These are phyloP conservation scores for Prionailurus bengalensis DNA, from an alignment of 2,113 vertebrate genomes.

Conservation along the genomic window DNA sequence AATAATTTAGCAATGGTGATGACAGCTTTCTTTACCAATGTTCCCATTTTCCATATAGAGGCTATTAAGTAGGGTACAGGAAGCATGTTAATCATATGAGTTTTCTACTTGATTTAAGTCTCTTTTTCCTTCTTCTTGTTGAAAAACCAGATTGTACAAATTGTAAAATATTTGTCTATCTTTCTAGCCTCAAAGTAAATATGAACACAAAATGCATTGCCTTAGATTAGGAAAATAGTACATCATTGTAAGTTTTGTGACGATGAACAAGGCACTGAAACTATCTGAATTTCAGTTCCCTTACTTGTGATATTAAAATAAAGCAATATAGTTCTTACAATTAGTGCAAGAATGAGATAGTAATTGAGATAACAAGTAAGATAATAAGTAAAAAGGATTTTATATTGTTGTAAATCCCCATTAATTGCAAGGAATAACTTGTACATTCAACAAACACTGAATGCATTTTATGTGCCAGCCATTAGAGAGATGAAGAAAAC, in stretches of 20 bases:
- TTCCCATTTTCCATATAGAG: background rate
- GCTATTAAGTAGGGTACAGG: background rate
- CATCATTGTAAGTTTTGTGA: background rate
- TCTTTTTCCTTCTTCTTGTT: background rate
- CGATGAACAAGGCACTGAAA: background rate
- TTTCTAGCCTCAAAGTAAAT: background rate
- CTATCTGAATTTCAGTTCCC: background rate
- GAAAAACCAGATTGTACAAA: background rate
- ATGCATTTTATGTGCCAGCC: background rate
- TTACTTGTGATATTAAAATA: conserved; percentile 6
- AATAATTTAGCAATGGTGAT: background rate
- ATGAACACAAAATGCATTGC: background rate
- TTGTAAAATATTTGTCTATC: background rate
- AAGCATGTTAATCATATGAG: background rate
- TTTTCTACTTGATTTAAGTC: background rate
- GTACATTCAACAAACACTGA: background rate
- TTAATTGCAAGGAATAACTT: background rate
- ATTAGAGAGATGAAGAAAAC: background rate
- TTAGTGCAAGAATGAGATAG: background rate
- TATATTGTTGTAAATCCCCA: background rate
- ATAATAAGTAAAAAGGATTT: background rate
- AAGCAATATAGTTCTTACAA: background rate
- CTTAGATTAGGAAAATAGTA: background rate
- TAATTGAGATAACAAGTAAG: background rate
- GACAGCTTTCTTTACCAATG: background rate